phyloP scores from a whole-genome alignment of 2,113 vertebrate species.

The Brachypodius melanocephalos region DNA sequence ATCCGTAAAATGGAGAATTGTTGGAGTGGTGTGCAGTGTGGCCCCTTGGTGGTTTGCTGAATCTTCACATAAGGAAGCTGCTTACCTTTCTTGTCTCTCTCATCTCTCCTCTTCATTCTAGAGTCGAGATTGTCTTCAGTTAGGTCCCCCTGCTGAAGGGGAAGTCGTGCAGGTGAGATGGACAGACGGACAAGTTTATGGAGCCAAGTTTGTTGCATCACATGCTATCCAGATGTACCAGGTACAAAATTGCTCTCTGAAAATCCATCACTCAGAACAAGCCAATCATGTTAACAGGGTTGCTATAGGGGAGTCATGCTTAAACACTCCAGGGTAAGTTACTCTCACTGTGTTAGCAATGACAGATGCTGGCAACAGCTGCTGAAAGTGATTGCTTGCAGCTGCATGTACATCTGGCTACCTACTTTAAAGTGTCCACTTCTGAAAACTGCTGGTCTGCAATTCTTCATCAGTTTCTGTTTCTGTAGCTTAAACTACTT shows the following conservation, averaged over 20 bases:
- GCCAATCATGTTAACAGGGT: not conserved
- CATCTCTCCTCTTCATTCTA: slow-evolving; percentile 36
- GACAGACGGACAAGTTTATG: slow-evolving; percentile 94
- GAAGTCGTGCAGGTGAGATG: slow-evolving; percentile 93
- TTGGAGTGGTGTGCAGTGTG: not conserved
- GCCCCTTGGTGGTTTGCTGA: not conserved
- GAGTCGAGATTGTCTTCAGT: slow-evolving; percentile 88
- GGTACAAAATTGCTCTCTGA: slow-evolving; percentile 69
- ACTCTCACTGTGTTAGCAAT: not conserved
- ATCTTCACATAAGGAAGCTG: not conserved
- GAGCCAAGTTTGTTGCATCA: slow-evolving; percentile 91
- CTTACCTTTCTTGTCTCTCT: not conserved
- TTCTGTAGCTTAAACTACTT: not conserved
- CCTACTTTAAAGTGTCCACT: not conserved
- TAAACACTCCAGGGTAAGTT: not conserved
- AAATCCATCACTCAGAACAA: not conserved
- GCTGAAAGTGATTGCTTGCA: not conserved
- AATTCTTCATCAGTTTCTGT: not conserved
- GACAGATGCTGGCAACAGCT: not conserved
- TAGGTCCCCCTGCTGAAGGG: slow-evolving; percentile 87
- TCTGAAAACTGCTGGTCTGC: not conserved
- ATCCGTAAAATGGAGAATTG: not conserved
- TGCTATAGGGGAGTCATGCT: not conserved
- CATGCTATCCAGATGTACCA: slow-evolving; percentile 97
- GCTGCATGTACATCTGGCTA: not conserved